Conservation (phyloP, 2,888 invertebrate species). For the Tetanocera ferruginea region DNA sequence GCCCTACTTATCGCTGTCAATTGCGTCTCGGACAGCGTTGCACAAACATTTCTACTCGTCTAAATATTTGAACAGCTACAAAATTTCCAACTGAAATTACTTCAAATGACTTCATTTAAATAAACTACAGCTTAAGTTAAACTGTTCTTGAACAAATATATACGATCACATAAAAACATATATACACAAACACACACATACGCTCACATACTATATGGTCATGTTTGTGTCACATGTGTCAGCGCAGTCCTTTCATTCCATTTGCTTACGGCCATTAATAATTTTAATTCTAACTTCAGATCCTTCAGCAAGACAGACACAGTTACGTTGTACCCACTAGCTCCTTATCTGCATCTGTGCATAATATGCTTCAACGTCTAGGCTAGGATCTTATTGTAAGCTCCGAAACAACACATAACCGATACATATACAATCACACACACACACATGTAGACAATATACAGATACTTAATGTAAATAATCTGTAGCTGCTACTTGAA, state of each 20-base stretch:
- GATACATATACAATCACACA: neutral
- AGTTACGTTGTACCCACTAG: neutral
- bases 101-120: slow-evolving; percentile 1
- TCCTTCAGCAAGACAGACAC: neutral
- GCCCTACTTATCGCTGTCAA: neutral
- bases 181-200: too few species aligned
- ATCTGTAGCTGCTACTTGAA: neutral
- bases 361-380: neutral
- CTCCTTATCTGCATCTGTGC: neutral
- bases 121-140: neutral
- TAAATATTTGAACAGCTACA: neutral
- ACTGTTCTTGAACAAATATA: too few species aligned
- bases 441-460: neutral
- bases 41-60: neutral
- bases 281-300: slow-evolving; percentile 7
- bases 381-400: too few species aligned
- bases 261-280: slow-evolving; percentile 14
- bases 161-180: too few species aligned
- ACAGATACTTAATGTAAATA: neutral
- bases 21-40: neutral
- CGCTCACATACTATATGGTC: too few species aligned
- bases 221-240: too few species aligned
- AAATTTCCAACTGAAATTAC: neutral
- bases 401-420: neutral
- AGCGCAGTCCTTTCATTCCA: neutral